A percentile compares a stretch with the other conserved stretches of the same genome.
Evolutionary conservation across 2,797 vertebrate genomes (phyloP).

Genomic region (Lithobates pipiens): DNA sequence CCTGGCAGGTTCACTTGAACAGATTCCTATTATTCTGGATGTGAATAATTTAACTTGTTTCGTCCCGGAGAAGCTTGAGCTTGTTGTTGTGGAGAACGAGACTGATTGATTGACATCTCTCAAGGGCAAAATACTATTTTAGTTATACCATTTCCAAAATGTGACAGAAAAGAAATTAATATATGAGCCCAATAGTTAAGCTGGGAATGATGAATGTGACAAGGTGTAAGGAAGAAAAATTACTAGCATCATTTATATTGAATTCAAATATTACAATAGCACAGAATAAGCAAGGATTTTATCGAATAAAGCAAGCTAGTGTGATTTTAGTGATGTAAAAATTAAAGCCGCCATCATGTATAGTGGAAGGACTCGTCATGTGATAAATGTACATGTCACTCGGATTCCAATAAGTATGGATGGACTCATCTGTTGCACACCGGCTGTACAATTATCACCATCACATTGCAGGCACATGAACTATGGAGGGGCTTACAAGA

Average conservation of each 20-base stretch:
- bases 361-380: background rate
- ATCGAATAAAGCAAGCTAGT: background rate
- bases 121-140: conserved; percentile 26
- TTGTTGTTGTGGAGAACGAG: background rate
- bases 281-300: conserved; percentile 5
- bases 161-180: conserved; percentile 1
- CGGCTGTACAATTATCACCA: conserved; percentile 11
- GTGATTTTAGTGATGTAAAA: background rate
- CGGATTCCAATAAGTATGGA: conserved; percentile 5
- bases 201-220: conserved; percentile 19
- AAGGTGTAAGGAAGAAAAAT: conserved; percentile 19
- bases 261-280: conserved; percentile 5
- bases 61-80: background rate
- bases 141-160: conserved; percentile 3
- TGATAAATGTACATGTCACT: conserved; percentile 45
- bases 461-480: background rate
- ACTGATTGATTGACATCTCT: conserved; percentile 11
- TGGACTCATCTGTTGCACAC: conserved; percentile 7
- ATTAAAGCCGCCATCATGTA: background rate
- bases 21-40: background rate
- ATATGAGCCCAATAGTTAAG: background rate
- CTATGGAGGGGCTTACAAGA: conserved; percentile 15
- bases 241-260: conserved; percentile 9
- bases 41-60: conserved; percentile 1
- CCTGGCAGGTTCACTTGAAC: background rate